phyloP scores from a whole-genome alignment of 2,888 invertebrate species.

The Polydrusus tereticollis region DNA sequence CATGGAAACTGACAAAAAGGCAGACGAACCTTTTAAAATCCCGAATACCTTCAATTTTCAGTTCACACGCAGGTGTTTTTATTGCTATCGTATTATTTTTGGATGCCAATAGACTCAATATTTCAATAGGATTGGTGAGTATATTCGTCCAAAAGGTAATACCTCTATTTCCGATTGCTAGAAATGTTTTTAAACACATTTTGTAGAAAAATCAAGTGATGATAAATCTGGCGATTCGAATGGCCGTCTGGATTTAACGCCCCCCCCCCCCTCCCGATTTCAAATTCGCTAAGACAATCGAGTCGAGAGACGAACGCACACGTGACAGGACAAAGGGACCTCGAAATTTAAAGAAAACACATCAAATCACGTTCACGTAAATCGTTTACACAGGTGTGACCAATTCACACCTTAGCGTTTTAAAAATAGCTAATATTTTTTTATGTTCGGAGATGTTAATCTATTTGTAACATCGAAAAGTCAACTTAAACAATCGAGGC shows the following conservation, averaged over 20 bases:
- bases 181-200: no score
- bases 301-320: no score
- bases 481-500: slow-evolving; percentile 35
- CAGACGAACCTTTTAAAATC: slow-evolving; percentile 40
- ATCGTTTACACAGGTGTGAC: slow-evolving; percentile 40
- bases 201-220: no score
- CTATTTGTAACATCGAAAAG: slow-evolving; percentile 40
- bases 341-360: slow-evolving; percentile 27
- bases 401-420: slow-evolving; percentile 37
- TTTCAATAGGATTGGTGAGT: slow-evolving; percentile 5
- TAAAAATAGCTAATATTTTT: slow-evolving; percentile 37
- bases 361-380: slow-evolving; percentile 35
- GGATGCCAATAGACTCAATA: slow-evolving; percentile 22
- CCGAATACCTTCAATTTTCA: slow-evolving; percentile 36
- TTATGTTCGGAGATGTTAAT: slow-evolving; percentile 32
- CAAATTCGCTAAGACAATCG: no score
- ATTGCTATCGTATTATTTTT: slow-evolving; percentile 18
- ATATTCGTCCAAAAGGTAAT: not conserved
- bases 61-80: slow-evolving; percentile 44
- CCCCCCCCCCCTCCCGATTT: no score
- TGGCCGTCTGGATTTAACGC: no score
- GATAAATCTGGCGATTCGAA: no score
- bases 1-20: slow-evolving; percentile 37
- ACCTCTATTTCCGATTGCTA: no score
- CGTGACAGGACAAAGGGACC: not conserved